Evolutionary conservation across 2,888 invertebrate species (phyloP).

Genomic region (Agriopis aurantiaria): DNA sequence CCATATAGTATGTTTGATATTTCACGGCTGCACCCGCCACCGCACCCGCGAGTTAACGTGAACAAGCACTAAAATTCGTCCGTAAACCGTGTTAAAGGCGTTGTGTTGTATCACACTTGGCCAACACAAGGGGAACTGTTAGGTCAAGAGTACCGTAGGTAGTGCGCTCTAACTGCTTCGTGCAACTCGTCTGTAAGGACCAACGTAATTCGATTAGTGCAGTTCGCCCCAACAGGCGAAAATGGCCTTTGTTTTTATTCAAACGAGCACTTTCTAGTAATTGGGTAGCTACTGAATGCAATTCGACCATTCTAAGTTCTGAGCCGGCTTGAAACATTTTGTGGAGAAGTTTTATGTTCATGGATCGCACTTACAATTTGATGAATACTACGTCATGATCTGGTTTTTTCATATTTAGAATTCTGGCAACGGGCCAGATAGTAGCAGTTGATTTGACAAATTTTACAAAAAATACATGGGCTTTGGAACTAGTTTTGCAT

Average conservation of each 20-base stretch:
- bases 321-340: not conserved
- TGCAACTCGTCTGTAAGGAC: slow-evolving; percentile 53
- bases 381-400: slow-evolving; percentile 1
- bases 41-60: no score
- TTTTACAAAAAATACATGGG: no score
- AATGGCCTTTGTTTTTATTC: slow-evolving; percentile 32
- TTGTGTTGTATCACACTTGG: slow-evolving; percentile 53
- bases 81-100: slow-evolving; percentile 48
- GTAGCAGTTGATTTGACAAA: not conserved
- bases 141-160: slow-evolving; percentile 62
- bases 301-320: slow-evolving; percentile 9
- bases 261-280: slow-evolving; percentile 29
- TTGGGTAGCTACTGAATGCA: slow-evolving; percentile 18
- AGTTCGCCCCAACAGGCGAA: slow-evolving; percentile 16
- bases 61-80: slow-evolving; percentile 29
- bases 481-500: no score
- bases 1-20: no score
- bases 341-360: not conserved
- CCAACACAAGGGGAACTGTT: slow-evolving; percentile 59
- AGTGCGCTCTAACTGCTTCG: slow-evolving; percentile 45
- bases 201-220: slow-evolving; percentile 54
- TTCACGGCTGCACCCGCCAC: no score
- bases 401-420: not conserved
- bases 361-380: slow-evolving; percentile 5
- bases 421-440: slow-evolving; percentile 1